A percentile compares a stretch with the other conserved stretches of the same genome.
Conservation (phyloP, 2,113 vertebrate species). For the Podilymbus podiceps region DNA sequence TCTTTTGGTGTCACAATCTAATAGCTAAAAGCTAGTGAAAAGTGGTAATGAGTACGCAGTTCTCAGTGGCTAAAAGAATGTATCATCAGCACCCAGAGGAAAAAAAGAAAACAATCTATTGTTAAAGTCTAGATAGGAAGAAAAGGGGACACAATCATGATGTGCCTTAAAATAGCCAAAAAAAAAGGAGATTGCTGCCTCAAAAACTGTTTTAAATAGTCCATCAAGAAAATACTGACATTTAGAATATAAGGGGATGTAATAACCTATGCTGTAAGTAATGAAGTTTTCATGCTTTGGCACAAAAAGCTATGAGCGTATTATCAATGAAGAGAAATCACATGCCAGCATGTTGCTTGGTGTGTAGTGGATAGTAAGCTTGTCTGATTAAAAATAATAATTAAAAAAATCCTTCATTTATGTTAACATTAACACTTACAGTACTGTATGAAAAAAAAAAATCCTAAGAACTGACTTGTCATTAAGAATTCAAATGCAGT, state of each 20-base stretch:
- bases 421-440: not conserved
- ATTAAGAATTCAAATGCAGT: not conserved
- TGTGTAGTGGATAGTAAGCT: not conserved
- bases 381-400: not conserved
- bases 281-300: not conserved
- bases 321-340: not conserved
- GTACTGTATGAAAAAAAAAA: not conserved
- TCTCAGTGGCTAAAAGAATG: not conserved
- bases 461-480: not conserved
- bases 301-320: not conserved
- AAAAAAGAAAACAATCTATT: not conserved
- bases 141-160: not conserved
- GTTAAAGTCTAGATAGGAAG: not conserved
- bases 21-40: not conserved
- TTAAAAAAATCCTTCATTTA: not conserved
- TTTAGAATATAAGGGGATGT: not conserved
- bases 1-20: not conserved
- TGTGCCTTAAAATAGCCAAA: not conserved
- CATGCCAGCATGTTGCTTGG: not conserved
- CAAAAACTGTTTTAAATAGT: not conserved
- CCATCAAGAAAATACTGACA: not conserved
- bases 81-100: not conserved
- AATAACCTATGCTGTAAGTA: not conserved
- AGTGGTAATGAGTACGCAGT: not conserved
- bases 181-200: not conserved